A percentile compares a stretch with the other conserved stretches of the same genome.
Conservation (phyloP, 1,140 invertebrate genomes). For the Asbolus verrucosus region DNA sequence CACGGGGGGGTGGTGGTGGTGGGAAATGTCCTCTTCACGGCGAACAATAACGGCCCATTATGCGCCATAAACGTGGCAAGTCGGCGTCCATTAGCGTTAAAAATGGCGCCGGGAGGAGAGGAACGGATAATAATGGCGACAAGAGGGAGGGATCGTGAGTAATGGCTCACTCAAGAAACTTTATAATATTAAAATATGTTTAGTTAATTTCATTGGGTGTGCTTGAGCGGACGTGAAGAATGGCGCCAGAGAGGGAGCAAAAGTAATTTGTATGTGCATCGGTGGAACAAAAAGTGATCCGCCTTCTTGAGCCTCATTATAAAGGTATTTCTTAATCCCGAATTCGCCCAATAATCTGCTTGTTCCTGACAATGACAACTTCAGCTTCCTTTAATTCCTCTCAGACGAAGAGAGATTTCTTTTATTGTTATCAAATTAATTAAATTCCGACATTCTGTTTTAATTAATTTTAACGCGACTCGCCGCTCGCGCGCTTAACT, state of each 20-base stretch:
- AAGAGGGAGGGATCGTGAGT: neutral
- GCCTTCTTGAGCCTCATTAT: neutral
- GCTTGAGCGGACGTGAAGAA: neutral
- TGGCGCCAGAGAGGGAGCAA: neutral
- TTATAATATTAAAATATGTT: too few relatives aligned
- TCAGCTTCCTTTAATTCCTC: neutral
- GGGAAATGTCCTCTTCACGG: slow-evolving; percentile 9
- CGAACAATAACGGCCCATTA: neutral
- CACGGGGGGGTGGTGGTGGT: too few relatives aligned
- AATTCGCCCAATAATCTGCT: neutral
- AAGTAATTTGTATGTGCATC: too few relatives aligned
- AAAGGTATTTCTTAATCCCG: slow-evolving; percentile 22
- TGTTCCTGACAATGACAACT: neutral
- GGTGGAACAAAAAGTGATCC: too few relatives aligned
- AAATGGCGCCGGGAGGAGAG: neutral
- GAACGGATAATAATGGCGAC: neutral
- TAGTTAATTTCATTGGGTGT: too few relatives aligned
- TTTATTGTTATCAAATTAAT: slow-evolving; percentile 30
- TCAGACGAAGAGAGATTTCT: neutral
- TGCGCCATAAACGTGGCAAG: neutral
- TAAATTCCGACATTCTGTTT: slow-evolving; percentile 27
- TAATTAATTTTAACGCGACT: slow-evolving; percentile 22
- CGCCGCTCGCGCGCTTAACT: neutral
- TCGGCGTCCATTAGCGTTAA: neutral
- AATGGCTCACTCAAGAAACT: too few relatives aligned